Base-by-base conservation (phyloP, 2,888 invertebrate genomes). In the Drosophila greeni region DNA sequence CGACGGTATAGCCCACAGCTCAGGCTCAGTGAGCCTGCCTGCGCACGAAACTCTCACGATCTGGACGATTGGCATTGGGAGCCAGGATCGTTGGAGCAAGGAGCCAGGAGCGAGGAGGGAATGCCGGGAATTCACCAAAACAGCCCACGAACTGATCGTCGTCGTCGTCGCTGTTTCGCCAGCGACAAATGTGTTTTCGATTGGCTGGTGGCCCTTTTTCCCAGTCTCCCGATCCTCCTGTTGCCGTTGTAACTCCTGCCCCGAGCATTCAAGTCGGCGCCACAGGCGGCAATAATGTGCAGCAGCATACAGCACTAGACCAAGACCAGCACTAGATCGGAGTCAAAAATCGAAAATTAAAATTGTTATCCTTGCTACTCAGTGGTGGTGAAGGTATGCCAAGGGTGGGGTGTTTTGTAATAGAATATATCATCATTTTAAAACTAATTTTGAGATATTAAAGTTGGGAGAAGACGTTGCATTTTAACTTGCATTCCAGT, bases 121-220 rank as follows among this genome's bases (percentile, higher is more conserved):
- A 79, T 82, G 79, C 75, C 65, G 83, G 71, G 83, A 81, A 81
- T 81, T 81, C 74, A 49, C 70, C 81, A 72, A 76, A 75, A 81
- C 83, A 81, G 81, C 80, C 75, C 80, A 80, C 81, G 78, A 82
- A 77, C 65, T 77, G 71, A 70, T 66, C 73, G 49, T 53, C 53
- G 52, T 66, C 73, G 49, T 53, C 53, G 52, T 69, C 42, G 66
- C 60, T 70, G 72, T 54, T 66, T 47, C 64, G 68, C 57, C 70
- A 60, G 76, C 82, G 81, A 82, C 82, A 82, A 82, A 82, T 82
- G 82, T 83, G 82, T 82, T 82, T 82, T 82, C 82, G 77, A 82
- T 82, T 82, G 82, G 74, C 70, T 62, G 60, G 59, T 55, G 59
- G 59, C 55, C 51, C 49, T 60, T 58, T 39, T 18, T 62, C 73